These are phyloP conservation scores for Sphaeramia orbicularis DNA, from an alignment of 2,797 vertebrate species.

Conservation along the genomic window DNA sequence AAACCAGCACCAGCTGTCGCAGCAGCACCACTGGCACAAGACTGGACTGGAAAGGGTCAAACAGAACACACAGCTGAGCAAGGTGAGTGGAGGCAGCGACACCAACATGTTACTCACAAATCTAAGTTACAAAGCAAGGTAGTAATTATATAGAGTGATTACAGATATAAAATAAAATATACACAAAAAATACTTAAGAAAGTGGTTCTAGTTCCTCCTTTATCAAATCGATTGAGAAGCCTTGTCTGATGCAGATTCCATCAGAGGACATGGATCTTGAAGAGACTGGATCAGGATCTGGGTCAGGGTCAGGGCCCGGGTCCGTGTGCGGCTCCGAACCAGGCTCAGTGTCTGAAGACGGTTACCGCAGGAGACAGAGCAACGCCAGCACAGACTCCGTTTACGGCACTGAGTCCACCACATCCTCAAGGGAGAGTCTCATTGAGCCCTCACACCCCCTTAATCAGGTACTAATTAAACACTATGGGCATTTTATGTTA, in stretches of 20 bases:
- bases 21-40: constrained; percentile 80
- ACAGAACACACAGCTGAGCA: constrained; percentile 72
- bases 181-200: background rate
- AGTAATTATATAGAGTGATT: background rate
- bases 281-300: constrained; percentile 72
- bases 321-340: constrained; percentile 72
- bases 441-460: constrained; percentile 59
- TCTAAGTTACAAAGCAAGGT: background rate
- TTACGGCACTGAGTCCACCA: constrained; percentile 73
- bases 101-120: background rate
- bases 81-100: constrained; percentile 61
- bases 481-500: background rate
- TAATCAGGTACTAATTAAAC: constrained; percentile 61
- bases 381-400: constrained; percentile 68
- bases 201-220: constrained; percentile 31
- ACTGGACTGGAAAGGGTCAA: constrained; percentile 84
- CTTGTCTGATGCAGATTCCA: constrained; percentile 88
- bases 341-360: constrained; percentile 67
- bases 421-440: constrained; percentile 76
- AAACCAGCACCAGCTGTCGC: constrained; percentile 70
- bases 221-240: constrained; percentile 85
- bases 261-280: constrained; percentile 91
- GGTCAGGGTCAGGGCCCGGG: constrained; percentile 64
- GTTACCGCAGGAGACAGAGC: constrained; percentile 64
- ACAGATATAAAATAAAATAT: background rate